phyloP scores from a whole-genome alignment of 2,113 vertebrate species.

The Alligator sinensis region DNA sequence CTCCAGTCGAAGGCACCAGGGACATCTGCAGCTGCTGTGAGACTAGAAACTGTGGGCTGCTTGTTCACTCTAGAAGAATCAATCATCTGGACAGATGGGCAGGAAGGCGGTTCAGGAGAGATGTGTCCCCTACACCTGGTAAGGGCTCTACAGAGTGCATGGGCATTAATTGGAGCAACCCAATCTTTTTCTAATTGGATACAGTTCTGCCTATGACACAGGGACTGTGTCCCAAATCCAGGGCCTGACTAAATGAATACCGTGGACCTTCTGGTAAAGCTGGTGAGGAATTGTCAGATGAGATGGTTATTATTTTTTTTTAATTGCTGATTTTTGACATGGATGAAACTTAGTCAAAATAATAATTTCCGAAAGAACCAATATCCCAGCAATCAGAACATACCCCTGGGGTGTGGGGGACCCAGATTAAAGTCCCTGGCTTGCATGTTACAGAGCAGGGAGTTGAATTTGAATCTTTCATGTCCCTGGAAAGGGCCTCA shows the following conservation, averaged over 20 bases:
- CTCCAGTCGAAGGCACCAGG: conserved; percentile 37
- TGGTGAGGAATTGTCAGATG: too few relatives aligned
- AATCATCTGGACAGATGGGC: background rate
- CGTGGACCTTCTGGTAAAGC: too few relatives aligned
- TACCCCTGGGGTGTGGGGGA: fast-evolving
- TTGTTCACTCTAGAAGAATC: background rate
- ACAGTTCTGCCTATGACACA: background rate
- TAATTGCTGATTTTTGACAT: too few relatives aligned
- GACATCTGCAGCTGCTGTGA: conserved; percentile 66
- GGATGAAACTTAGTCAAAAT: too few relatives aligned
- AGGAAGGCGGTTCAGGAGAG: conserved; percentile 14
- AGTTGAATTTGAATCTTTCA: too few relatives aligned
- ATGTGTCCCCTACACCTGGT: background rate
- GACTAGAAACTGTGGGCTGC: background rate
- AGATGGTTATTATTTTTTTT: too few relatives aligned
- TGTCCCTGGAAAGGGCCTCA: too few relatives aligned
- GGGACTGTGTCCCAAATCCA: background rate
- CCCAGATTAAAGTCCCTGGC: fast-evolving
- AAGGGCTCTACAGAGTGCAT: fast-evolving
- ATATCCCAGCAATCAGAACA: too few relatives aligned
- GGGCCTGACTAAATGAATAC: background rate
- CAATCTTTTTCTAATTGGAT: too few relatives aligned
- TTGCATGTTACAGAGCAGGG: too few relatives aligned
- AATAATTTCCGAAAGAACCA: too few relatives aligned
- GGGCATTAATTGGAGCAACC: too few relatives aligned